Evolutionary conservation across 2,888 invertebrate species (phyloP), one percentile per base, ranked within the genome.

Genomic region (Drosophila dives): DNA sequence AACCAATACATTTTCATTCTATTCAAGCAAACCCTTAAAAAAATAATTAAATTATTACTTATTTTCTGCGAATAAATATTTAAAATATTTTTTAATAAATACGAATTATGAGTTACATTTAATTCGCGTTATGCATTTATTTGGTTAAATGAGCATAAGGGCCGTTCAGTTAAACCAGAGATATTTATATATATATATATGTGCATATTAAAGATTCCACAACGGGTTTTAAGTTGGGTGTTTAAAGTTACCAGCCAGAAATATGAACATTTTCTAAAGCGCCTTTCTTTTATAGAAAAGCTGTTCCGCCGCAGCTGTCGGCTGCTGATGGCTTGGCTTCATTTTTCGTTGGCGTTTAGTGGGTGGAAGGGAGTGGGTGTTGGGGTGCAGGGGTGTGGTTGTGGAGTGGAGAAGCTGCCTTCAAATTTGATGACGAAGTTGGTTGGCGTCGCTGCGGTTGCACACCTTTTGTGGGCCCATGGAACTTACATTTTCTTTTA

Each of bases 261-360:
- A 83, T 80, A 86, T 66, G 75, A 75, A 72, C 56, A 73, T 83
- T 77, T 87, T 73, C 71, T 75, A 77, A 65, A 72, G 63, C 69
- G 72, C 48, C 60, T 60, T 64, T 55, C 53, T 58, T n/a, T 50
- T 12, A 53, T 53, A 59, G 23, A 60, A 79, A 67, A 68, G 55
- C 66, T 53, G 53, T 65, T 61, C 45, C 80, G 70, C 64, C 66
- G 68, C 73, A 63, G 49, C n/a, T 42, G 33, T 33, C 15, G 20
- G 20, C 33, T 53, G 36, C 29, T 62, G 26, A 59, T 51, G n/a
- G 40, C 8, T 40, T 20, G 15, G 33, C 36, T 40, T 48, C 10
- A 29, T 61, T 36, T 34, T 40, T 36, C 34, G 26, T 10, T 12
- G 4, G 20, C 45, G 36, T n/a, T 10, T 20, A 4, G 7, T 2